phyloP scores from a whole-genome alignment of 2,888 invertebrate genomes.

The Temnothorax unifasciatus region DNA sequence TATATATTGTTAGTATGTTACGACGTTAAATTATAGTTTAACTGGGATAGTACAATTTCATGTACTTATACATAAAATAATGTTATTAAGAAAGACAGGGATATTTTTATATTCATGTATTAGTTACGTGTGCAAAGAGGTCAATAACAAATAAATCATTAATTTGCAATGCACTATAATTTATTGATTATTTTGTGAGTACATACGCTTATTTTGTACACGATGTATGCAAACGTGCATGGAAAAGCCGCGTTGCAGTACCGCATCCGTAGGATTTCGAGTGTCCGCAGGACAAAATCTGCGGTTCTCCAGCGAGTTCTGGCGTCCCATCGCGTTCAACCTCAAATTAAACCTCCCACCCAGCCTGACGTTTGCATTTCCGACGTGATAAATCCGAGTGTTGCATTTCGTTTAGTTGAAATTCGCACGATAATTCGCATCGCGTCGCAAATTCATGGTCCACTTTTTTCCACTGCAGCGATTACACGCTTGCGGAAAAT shows the following conservation, averaged over 20 bases:
- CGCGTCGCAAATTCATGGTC: constrained; percentile 58
- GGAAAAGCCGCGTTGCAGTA: constrained; percentile 1
- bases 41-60: background rate
- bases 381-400: constrained; percentile 64
- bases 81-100: background rate
- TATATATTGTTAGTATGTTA: background rate
- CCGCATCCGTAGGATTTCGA: constrained; percentile 58
- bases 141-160: background rate
- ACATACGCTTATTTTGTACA: background rate
- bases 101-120: background rate
- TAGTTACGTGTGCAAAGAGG: background rate
- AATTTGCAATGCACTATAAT: background rate
- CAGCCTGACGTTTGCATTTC: constrained; percentile 64
- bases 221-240: background rate
- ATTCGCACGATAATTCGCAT: constrained; percentile 30
- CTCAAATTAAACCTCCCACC: constrained; percentile 78
- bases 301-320: constrained; percentile 71
- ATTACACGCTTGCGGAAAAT: constrained; percentile 36
- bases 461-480: constrained; percentile 49
- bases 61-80: background rate
- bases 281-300: constrained; percentile 64
- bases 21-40: background rate
- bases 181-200: background rate
- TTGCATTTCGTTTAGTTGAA: constrained; percentile 5
- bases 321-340: constrained; percentile 67